A percentile compares a stretch with the other conserved stretches of the same genome.
phyloP scores from a whole-genome alignment of 2,113 vertebrate genomes.

The Lophotis ruficrista region DNA sequence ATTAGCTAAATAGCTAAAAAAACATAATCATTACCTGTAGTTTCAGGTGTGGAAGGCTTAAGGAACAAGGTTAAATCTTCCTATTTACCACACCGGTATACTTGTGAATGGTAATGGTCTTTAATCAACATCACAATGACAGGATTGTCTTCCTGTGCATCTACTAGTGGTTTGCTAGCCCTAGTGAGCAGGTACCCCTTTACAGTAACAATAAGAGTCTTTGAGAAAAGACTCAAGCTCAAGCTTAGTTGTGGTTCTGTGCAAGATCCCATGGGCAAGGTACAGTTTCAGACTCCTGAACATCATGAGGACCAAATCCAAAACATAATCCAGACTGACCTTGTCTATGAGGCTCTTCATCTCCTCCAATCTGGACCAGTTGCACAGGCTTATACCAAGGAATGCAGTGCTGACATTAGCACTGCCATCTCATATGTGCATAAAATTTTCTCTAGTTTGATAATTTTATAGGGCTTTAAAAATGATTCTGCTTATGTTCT shows the following conservation, averaged over 20 bases:
- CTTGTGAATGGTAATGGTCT: not conserved
- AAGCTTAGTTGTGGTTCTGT: not conserved
- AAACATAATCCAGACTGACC: not conserved
- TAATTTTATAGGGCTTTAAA: not conserved
- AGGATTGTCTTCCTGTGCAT: not conserved
- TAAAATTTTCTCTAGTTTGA: not conserved
- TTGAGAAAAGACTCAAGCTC: not conserved
- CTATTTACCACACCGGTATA: not conserved
- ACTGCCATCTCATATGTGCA: not conserved
- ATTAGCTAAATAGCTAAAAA: not conserved
- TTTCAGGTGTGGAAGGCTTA: not conserved
- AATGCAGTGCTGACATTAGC: not conserved
- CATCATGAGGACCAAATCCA: not conserved
- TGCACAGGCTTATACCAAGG: not conserved
- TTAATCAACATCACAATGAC: not conserved
- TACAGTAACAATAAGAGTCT: not conserved
- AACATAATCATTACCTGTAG: not conserved
- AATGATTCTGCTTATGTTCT: not conserved
- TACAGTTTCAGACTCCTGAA: not conserved
- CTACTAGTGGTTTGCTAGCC: not conserved
- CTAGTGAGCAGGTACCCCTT: not conserved
- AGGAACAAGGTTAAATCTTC: not conserved
- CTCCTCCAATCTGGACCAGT: not conserved
- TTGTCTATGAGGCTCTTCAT: not conserved
- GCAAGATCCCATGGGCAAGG: accelerated